Evolutionary conservation across 2,888 invertebrate genomes (phyloP), one percentile per base, ranked within the genome.

Genomic region (Cheilosia pagana): DNA sequence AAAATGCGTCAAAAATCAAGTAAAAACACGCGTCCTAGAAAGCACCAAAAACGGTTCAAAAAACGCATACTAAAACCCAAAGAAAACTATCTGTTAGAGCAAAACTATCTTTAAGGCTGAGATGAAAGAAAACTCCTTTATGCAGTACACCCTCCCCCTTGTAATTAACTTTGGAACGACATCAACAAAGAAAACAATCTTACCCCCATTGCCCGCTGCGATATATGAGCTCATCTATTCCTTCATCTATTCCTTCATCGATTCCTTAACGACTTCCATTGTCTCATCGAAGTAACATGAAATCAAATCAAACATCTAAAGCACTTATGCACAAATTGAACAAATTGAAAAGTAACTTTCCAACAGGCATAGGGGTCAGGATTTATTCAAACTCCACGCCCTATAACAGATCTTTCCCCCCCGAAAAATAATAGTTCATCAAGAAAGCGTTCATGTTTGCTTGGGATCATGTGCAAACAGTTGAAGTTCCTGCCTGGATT

Each of bases 341-440:
- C 71, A 82, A 82, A 82, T 82, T 77, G 82, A 82, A 81, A 82
- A 77, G 62, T 62, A 55, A 72, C 77, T 72, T 72, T 78, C 28
- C 45, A 60, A 52, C n/a, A 16, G 12, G 25, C 41, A 16, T 7
- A 23, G 52, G 5, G n/a, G 43, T 7, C 25, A 16, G 14, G 48
- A 1, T 43, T 14, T 10, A 12, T 8, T 31, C 25, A 45, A 12
- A 23, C 14, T 6, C 21, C 2, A 14, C 50, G 12, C 35, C 31
- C 16, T 14, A 25, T 14, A 10, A 16, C 41, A 59, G 16, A 43
- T 43, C 45, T 45, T 6, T 16, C 60, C 39, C 53, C 39, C 60
- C 41, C n/a, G n/a, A n/a, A 35, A 59, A 35, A 14, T 10, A 55
- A 55, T 67, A n/a, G 60, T 67, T 82, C 77, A 67, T 77, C 77